Evolutionary conservation across 2,888 invertebrate genomes (phyloP).

Genomic region (Polydesmus complanatus): DNA sequence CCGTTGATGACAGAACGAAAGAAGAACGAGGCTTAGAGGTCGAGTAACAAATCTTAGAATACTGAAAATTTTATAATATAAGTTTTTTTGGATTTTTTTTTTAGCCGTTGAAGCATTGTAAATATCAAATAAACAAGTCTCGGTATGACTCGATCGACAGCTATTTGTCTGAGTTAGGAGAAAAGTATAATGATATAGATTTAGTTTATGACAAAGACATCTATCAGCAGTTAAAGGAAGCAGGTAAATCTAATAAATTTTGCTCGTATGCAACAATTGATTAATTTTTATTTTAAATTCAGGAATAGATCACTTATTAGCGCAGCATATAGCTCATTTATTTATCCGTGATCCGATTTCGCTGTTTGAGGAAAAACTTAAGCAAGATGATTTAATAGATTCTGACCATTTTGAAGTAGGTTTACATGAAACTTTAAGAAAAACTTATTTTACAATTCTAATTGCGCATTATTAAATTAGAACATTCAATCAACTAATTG

Average conservation of each 20-base stretch:
- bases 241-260: slow-evolving; percentile 36
- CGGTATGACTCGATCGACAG: slow-evolving; percentile 96
- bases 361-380: slow-evolving; percentile 81
- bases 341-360: slow-evolving; percentile 96
- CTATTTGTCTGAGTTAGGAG: slow-evolving; percentile 79
- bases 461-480: slow-evolving; percentile 38
- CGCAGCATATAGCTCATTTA: slow-evolving; percentile 91
- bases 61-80: neutral
- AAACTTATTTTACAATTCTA: slow-evolving; percentile 8
- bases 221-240: slow-evolving; percentile 65
- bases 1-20: slow-evolving; percentile 85
- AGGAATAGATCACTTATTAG: slow-evolving; percentile 78
- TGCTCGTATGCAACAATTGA: neutral
- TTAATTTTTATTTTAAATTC: slow-evolving; percentile 15
- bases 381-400: slow-evolving; percentile 84
- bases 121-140: slow-evolving; percentile 76
- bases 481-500: slow-evolving; percentile 99
- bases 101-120: slow-evolving; percentile 48
- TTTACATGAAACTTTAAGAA: slow-evolving; percentile 19
- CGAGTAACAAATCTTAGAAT: slow-evolving; percentile 6
- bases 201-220: slow-evolving; percentile 70
- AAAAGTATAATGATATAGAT: slow-evolving; percentile 85
- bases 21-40: slow-evolving; percentile 71
- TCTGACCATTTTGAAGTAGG: slow-evolving; percentile 94
- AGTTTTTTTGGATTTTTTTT: slow-evolving; percentile 13